These are phyloP conservation scores for Mellilla xanthometata DNA, from an alignment of 2,888 invertebrate genomes.

Conservation along the genomic window DNA sequence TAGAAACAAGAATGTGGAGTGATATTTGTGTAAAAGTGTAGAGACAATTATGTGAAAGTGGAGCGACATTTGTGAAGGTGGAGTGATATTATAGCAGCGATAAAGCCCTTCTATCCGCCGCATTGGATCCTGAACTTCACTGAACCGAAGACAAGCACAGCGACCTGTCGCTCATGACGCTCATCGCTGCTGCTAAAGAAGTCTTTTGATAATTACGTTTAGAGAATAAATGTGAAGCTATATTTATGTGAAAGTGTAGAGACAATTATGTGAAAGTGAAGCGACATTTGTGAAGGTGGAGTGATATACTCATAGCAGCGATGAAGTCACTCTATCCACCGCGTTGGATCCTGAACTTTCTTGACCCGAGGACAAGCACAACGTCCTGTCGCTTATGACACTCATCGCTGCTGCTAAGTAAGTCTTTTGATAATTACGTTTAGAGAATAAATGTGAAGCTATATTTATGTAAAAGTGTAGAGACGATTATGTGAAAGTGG, in stretches of 20 bases:
- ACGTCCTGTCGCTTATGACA: conserved; percentile 63
- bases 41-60: too few species aligned
- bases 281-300: too few species aligned
- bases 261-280: too few species aligned
- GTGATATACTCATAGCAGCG: conserved; percentile 86
- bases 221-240: too few species aligned
- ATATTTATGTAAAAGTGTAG: too few species aligned
- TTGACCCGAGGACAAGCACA: conserved; percentile 68
- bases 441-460: too few species aligned
- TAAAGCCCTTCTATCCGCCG: conserved; percentile 34
- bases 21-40: too few species aligned
- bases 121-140: conserved; percentile 60
- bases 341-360: conserved; percentile 58
- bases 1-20: too few species aligned
- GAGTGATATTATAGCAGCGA: conserved; percentile 84
- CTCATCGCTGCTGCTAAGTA: conserved; percentile 70
- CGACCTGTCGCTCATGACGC: conserved; percentile 65
- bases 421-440: conserved; percentile 52
- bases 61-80: too few species aligned
- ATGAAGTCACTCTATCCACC: conserved; percentile 32
- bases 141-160: conserved; percentile 66
- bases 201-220: conserved; percentile 53
- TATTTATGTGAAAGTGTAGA: too few species aligned
- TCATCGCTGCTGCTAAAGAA: conserved; percentile 69
- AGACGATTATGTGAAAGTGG: too few species aligned